Percentiles rank a stretch among this genome's conserved stretches.
These are phyloP conservation scores for Pheucticus melanocephalus DNA, from an alignment of 2,113 vertebrate genomes.

Conservation along the genomic window DNA sequence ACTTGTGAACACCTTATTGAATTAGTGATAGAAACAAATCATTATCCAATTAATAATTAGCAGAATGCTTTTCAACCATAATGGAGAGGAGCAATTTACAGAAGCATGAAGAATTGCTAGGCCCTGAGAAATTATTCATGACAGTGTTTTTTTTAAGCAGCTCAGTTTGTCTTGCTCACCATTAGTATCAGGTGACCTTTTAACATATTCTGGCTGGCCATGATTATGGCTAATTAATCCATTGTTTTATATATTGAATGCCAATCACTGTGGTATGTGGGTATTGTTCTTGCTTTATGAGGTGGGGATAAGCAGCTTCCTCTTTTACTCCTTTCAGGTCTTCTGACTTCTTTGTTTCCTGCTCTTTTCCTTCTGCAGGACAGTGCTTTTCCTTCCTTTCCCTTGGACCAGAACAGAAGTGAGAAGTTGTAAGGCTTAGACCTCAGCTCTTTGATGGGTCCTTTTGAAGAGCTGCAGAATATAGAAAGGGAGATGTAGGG, in stretches of 20 bases:
- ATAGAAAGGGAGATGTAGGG: not conserved
- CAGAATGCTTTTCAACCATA: slow-evolving; percentile 26
- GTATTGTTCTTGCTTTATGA: not conserved
- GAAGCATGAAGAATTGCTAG: slow-evolving; percentile 1
- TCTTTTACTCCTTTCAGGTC: not conserved
- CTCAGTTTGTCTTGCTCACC: slow-evolving; percentile 12
- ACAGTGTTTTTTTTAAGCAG: not conserved
- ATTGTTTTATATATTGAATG: not conserved
- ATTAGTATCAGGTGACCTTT: slow-evolving; percentile 30
- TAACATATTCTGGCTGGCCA: not conserved
- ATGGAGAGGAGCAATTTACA: slow-evolving; percentile 30
- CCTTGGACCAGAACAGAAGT: not conserved
- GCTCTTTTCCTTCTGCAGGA: not conserved
- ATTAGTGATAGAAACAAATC: slow-evolving; percentile 59
- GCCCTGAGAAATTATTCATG: slow-evolving; percentile 5
- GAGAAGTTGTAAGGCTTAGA: not conserved
- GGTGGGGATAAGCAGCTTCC: not conserved
- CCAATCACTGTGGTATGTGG: not conserved
- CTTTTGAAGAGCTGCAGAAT: not conserved
- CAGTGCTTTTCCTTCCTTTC: not conserved
- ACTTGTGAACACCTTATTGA: slow-evolving; percentile 38
- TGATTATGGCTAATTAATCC: slow-evolving; percentile 2
- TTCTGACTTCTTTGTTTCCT: not conserved
- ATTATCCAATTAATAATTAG: slow-evolving; percentile 65
- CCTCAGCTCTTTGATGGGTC: not conserved